Evolutionary conservation across 2,113 vertebrate species (phyloP).

Genomic region (Brachionichthys hirsutus): DNA sequence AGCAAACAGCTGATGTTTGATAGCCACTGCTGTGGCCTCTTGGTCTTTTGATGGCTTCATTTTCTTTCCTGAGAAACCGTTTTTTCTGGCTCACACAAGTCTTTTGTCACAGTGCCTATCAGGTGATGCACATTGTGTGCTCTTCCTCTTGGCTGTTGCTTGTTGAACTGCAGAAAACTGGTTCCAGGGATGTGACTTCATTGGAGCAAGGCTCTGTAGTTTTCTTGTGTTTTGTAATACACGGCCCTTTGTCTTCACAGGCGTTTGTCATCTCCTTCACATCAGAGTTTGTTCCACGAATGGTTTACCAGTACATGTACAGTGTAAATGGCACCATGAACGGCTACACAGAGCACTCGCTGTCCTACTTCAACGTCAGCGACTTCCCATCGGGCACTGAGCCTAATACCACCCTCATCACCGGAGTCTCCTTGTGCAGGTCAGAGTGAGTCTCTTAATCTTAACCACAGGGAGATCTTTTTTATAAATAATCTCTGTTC

Average conservation of each 20-base stretch:
- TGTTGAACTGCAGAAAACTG: too few relatives aligned
- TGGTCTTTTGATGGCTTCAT: too few relatives aligned
- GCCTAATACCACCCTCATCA: slow-evolving; percentile 83
- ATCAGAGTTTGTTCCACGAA: slow-evolving; percentile 95
- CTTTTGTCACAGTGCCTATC: too few relatives aligned
- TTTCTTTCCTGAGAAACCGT: too few relatives aligned
- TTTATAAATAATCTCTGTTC: not conserved
- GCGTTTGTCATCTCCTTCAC: slow-evolving; percentile 98
- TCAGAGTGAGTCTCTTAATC: slow-evolving; percentile 64
- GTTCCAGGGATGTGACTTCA: too few relatives aligned
- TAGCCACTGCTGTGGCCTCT: too few relatives aligned
- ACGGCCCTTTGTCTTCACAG: slow-evolving; percentile 64
- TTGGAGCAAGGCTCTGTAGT: too few relatives aligned
- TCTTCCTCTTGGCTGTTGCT: too few relatives aligned
- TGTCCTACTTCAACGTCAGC: slow-evolving; percentile 94
- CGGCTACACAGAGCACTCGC: slow-evolving; percentile 93
- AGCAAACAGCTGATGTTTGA: too few relatives aligned
- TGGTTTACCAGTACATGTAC: slow-evolving; percentile 93
- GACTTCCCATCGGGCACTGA: slow-evolving; percentile 88
- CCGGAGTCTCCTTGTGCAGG: slow-evolving; percentile 91
- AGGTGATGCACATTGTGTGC: too few relatives aligned
- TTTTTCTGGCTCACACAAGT: too few relatives aligned
- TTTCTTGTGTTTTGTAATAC: not conserved
- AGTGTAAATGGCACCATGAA: slow-evolving; percentile 91
- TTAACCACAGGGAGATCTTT: slow-evolving; percentile 16